Percentiles rank a stretch among this genome's conserved stretches.
These are phyloP conservation scores for Perccottus glenii DNA, from an alignment of 2,113 vertebrate species.

Conservation along the genomic window DNA sequence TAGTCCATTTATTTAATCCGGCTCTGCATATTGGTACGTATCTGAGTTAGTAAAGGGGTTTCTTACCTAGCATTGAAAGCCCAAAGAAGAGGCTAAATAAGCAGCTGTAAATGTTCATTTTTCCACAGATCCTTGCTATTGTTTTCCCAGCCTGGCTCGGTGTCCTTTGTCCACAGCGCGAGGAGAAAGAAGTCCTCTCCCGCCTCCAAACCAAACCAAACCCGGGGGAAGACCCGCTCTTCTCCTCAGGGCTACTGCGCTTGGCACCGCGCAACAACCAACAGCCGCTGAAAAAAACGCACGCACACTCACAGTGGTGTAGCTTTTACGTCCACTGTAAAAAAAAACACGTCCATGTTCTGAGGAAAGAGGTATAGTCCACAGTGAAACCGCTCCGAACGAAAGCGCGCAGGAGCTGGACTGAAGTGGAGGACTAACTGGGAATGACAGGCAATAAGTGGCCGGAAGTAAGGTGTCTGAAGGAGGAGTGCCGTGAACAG, in stretches of 20 bases:
- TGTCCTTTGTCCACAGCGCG: constrained; percentile 55
- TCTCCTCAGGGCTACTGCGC: constrained; percentile 1
- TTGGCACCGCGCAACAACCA: not conserved
- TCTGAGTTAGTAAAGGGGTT: constrained; percentile 36
- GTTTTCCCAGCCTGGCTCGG: not conserved
- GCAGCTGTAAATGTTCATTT: constrained; percentile 25
- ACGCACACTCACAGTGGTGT: not conserved
- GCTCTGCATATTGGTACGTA: not conserved
- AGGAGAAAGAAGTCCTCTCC: not conserved
- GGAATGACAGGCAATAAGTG: constrained; percentile 16
- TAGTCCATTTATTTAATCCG: too few relatives aligned
- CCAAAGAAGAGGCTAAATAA: constrained; percentile 21
- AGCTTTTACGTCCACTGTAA: not conserved
- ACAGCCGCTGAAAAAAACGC: not conserved
- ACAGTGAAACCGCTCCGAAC: not conserved
- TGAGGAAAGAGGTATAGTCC: not conserved
- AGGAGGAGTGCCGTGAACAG: constrained; percentile 36
- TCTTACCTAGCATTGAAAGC: constrained; percentile 60
- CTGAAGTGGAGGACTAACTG: not conserved
- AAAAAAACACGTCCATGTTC: not conserved
- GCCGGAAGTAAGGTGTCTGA: constrained; percentile 69
- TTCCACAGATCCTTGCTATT: not conserved
- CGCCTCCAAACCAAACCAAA: not conserved
- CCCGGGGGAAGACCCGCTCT: not conserved
- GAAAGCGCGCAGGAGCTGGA: not conserved